Evolutionary conservation across 1,140 invertebrate genomes (phyloP).

Genomic region (Trichogramma pretiosum): DNA sequence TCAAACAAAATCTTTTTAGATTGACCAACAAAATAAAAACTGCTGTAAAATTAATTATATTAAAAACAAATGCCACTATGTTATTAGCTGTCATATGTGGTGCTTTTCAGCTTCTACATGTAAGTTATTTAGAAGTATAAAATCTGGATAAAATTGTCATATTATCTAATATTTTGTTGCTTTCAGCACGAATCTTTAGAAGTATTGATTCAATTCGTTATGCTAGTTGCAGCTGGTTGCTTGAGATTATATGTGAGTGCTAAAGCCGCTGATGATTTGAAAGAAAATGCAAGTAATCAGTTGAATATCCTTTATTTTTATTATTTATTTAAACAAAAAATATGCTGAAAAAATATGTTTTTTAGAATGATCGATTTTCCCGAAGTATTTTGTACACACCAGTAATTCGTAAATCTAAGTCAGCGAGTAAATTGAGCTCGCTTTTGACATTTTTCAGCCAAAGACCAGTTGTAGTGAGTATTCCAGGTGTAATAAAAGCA

Average conservation of each 20-base stretch:
- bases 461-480: conserved; percentile 7
- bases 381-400: background rate
- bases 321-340: background rate
- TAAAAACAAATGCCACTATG: conserved; percentile 27
- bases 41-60: conserved; percentile 19
- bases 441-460: conserved; percentile 18
- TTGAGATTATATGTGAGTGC: conserved; percentile 19
- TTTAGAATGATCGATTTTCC: conserved; percentile 11
- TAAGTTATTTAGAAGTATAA: too few relatives aligned
- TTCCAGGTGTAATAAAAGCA: conserved; percentile 14
- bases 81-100: conserved; percentile 23
- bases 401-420: conserved; percentile 4
- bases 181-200: conserved; percentile 23
- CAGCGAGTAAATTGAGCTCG: background rate
- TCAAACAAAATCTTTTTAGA: too few relatives aligned
- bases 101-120: conserved; percentile 26
- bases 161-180: background rate
- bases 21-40: conserved; percentile 21
- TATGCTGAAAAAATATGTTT: background rate
- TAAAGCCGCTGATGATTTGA: conserved; percentile 22
- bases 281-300: too few relatives aligned
- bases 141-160: too few relatives aligned
- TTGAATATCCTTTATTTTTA: background rate
- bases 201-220: conserved; percentile 19
- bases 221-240: conserved; percentile 17